A percentile compares a stretch with the other conserved stretches of the same genome.
Conservation (phyloP, 2,797 vertebrate species). For the Phalanger gymnotis region DNA sequence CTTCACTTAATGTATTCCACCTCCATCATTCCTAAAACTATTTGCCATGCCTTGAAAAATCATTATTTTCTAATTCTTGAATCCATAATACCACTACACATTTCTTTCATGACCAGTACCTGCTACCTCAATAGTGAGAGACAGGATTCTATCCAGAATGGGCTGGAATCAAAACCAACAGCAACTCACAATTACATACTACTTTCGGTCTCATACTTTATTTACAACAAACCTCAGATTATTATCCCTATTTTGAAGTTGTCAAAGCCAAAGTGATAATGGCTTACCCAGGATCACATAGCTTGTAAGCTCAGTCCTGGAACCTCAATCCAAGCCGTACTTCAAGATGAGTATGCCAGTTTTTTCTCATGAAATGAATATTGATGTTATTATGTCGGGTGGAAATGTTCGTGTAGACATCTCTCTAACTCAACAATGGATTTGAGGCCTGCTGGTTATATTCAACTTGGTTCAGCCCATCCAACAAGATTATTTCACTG, state of each 20-base stretch:
- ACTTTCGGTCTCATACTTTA: background rate
- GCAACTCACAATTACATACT: background rate
- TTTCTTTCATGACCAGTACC: background rate
- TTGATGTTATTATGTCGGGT: background rate
- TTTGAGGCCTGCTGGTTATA: no score
- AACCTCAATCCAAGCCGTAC: background rate
- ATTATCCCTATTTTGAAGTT: background rate
- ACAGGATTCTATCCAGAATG: background rate
- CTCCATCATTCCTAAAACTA: constrained; percentile 40
- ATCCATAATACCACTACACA: background rate
- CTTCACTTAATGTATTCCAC: background rate
- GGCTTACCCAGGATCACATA: background rate
- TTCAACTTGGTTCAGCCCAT: background rate
- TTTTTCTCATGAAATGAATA: background rate
- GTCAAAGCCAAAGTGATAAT: background rate
- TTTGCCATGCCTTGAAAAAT: constrained; percentile 8
- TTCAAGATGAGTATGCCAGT: background rate
- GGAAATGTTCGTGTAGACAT: background rate
- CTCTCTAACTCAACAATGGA: no score
- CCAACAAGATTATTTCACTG: no score
- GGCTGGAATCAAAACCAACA: background rate
- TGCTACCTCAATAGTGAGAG: background rate
- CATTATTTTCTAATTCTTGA: background rate
- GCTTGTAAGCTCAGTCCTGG: background rate
- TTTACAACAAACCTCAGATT: background rate